Conservation (phyloP, 2,888 invertebrate species). For the Lissocephala sabroskyi region DNA sequence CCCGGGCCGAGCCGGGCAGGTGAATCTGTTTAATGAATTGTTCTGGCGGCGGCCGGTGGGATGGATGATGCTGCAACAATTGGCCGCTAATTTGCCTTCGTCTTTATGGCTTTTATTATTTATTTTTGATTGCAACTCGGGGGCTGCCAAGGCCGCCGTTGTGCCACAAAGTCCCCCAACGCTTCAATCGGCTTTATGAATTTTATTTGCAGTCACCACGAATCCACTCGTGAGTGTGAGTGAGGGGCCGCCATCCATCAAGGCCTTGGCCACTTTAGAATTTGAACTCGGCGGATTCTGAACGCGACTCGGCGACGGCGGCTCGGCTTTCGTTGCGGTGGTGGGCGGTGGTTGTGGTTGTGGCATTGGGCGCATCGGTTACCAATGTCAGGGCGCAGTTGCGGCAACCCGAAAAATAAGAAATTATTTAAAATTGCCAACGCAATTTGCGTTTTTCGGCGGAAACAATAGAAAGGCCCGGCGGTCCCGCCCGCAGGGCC, state of each 20-base stretch:
- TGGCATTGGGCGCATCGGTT: neutral
- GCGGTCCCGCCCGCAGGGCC: neutral
- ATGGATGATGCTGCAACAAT: slow-evolving; percentile 38
- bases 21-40: slow-evolving; percentile 2
- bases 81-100: neutral
- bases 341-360: neutral
- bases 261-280: no score
- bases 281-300: no score
- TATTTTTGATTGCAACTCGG: no score
- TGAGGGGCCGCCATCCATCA: no score
- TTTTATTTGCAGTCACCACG: slow-evolving; percentile 22
- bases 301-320: neutral
- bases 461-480: neutral
- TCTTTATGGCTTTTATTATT: neutral
- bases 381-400: no score
- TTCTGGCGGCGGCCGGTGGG: neutral
- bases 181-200: slow-evolving; percentile 31
- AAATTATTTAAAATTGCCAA: slow-evolving; percentile 40
- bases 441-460: slow-evolving; percentile 8
- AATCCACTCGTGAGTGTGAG: no score
- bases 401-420: neutral
- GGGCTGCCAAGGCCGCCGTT: neutral
- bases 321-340: neutral
- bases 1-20: no score
- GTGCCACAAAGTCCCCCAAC: slow-evolving; percentile 26